These are phyloP conservation scores for Dufourea novaeangliae DNA, from an alignment of 1,140 invertebrate genomes.

Conservation along the genomic window DNA sequence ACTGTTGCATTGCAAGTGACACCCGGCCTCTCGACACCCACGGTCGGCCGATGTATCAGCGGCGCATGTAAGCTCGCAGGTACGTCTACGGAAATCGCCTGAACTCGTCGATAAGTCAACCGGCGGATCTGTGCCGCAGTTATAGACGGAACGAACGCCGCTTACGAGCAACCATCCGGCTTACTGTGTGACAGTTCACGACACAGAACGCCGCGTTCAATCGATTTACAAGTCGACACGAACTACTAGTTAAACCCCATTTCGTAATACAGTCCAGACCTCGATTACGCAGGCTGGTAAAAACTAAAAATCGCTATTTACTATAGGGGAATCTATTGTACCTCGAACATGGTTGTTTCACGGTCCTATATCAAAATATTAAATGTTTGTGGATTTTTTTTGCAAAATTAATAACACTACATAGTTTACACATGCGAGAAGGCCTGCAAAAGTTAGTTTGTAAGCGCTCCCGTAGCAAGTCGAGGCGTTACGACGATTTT, in stretches of 20 bases:
- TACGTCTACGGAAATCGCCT: constrained; percentile 28
- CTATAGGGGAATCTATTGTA: too few relatives aligned
- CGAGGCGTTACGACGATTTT: too few relatives aligned
- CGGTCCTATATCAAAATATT: too few relatives aligned
- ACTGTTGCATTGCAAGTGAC: background rate
- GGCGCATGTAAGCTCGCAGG: background rate
- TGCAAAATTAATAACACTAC: too few relatives aligned
- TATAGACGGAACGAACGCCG: constrained; percentile 26
- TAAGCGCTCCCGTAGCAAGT: too few relatives aligned
- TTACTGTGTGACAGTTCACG: constrained; percentile 7
- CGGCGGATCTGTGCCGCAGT: constrained; percentile 13
- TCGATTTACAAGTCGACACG: constrained; percentile 32
- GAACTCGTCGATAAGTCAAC: constrained; percentile 34
- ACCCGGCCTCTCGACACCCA: background rate
- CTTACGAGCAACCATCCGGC: constrained; percentile 7
- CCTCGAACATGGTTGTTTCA: too few relatives aligned
- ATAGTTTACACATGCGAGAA: too few relatives aligned
- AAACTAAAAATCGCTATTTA: too few relatives aligned
- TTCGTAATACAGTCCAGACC: too few relatives aligned
- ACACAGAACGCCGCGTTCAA: constrained; percentile 9
- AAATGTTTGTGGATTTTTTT: too few relatives aligned
- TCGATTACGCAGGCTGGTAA: too few relatives aligned
- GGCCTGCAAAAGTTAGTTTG: too few relatives aligned
- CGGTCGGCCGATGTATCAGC: background rate
- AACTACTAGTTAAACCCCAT: background rate